Evolutionary conservation across 1,140 invertebrate species (phyloP).

Genomic region (Drosophila lowei): DNA sequence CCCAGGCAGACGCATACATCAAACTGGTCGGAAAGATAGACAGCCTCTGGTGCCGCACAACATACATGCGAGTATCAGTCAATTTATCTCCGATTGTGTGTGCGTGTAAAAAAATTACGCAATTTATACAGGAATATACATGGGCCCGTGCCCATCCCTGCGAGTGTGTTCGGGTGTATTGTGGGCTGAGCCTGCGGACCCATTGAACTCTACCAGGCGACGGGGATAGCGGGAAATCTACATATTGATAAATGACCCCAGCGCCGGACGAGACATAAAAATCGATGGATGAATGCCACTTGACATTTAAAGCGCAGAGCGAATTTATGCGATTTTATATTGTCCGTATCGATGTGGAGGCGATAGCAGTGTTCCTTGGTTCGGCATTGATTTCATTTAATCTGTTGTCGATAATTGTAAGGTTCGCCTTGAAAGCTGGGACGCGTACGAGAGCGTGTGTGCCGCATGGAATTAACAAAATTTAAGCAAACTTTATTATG

Average conservation of each 20-base stretch:
- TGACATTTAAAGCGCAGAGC: conserved; percentile 51
- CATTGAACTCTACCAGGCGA: conserved; percentile 42
- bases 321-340: conserved; percentile 62
- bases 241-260: conserved; percentile 78
- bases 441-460: conserved; percentile 6
- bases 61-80: conserved; percentile 65
- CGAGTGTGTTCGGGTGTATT: conserved; percentile 1
- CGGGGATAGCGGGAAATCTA: conserved; percentile 50
- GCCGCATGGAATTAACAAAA: conserved; percentile 50
- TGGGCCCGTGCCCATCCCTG: conserved; percentile 4
- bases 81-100: conserved; percentile 69
- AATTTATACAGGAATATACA: conserved; percentile 48
- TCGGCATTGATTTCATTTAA: conserved; percentile 71
- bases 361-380: conserved; percentile 8
- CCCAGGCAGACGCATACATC: conserved; percentile 36
- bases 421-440: conserved; percentile 10
- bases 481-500: conserved; percentile 68
- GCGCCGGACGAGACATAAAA: conserved; percentile 47
- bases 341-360: conserved; percentile 16
- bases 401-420: conserved; percentile 55
- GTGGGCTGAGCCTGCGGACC: conserved; percentile 5
- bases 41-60: conserved; percentile 54
- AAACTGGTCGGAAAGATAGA: conserved; percentile 6
- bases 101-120: conserved; percentile 65
- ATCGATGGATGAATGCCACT: conserved; percentile 62